These are phyloP conservation scores for Melanotaenia duboulayi DNA, from an alignment of 2,113 vertebrate genomes.

Conservation along the genomic window DNA sequence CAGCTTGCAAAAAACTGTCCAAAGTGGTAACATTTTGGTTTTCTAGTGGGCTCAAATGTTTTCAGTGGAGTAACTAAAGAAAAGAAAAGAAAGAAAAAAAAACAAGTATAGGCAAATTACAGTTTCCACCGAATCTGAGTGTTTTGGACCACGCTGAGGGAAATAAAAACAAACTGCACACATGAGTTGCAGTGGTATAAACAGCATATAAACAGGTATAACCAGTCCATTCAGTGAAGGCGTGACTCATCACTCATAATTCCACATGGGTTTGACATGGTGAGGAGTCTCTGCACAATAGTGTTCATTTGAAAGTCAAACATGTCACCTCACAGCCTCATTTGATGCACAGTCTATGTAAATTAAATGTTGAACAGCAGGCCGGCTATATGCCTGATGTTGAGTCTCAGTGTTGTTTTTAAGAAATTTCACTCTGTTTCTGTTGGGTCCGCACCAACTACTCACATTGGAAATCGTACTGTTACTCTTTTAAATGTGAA, in stretches of 20 bases:
- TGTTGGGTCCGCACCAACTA: conserved; percentile 52
- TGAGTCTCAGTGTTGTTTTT: conserved; percentile 6
- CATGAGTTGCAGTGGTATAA: conserved; percentile 52
- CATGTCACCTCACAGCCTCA: conserved; percentile 59
- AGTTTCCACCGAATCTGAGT: conserved; percentile 12
- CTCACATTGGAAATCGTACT: conserved; percentile 3
- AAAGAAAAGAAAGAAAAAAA: neutral
- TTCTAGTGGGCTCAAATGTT: neutral
- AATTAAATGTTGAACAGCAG: conserved; percentile 28
- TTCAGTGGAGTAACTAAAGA: conserved; percentile 4
- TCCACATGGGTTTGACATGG: conserved; percentile 48
- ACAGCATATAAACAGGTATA: conserved; percentile 69
- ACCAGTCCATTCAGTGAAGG: conserved; percentile 65
- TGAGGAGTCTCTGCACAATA: conserved; percentile 23
- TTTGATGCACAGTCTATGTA: conserved; percentile 32
- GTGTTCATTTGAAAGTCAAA: conserved; percentile 67
- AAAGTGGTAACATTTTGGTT: conserved; percentile 6
- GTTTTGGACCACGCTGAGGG: conserved; percentile 31
- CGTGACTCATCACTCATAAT: conserved; percentile 70
- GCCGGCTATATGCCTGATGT: conserved; percentile 11
- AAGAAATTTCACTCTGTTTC: conserved; percentile 37
- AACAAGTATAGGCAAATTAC: conserved; percentile 31
- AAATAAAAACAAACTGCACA: conserved; percentile 39
- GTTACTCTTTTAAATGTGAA: conserved; percentile 23
- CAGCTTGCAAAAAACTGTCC: neutral